Conservation (phyloP, 2,797 vertebrate genomes). For the Rhodeus uyekii region DNA sequence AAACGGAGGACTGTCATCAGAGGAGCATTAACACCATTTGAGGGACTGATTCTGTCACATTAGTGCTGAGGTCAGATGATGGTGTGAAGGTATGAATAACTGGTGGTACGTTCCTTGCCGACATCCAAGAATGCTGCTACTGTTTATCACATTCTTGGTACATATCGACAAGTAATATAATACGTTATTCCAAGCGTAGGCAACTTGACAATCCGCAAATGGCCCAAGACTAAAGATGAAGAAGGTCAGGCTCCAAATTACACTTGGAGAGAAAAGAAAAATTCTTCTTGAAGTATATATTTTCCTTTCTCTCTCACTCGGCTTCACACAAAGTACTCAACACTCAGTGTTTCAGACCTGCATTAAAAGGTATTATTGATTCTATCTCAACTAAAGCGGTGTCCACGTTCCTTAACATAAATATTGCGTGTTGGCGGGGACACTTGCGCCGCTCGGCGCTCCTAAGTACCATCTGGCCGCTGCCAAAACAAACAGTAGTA, state of each 20-base stretch:
- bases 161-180: slow-evolving; percentile 67
- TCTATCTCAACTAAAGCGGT: slow-evolving; percentile 70
- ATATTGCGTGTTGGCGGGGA: slow-evolving; percentile 58
- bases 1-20: slow-evolving; percentile 22
- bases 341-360: slow-evolving; percentile 10
- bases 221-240: slow-evolving; percentile 78
- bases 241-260: slow-evolving; percentile 74
- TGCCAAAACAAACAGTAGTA: slow-evolving; percentile 81
- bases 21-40: slow-evolving; percentile 1
- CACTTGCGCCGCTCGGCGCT: slow-evolving; percentile 54
- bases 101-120: slow-evolving; percentile 55
- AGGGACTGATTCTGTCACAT: slow-evolving; percentile 34
- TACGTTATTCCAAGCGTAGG: slow-evolving; percentile 51
- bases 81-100: slow-evolving; percentile 56
- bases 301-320: slow-evolving; percentile 57
- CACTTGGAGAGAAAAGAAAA: slow-evolving; percentile 72
- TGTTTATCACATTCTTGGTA: slow-evolving; percentile 72
- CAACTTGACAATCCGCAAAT: slow-evolving; percentile 66
- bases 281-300: slow-evolving; percentile 69
- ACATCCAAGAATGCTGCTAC: slow-evolving; percentile 67
- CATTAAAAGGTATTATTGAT: slow-evolving; percentile 65
- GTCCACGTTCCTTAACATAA: slow-evolving; percentile 59
- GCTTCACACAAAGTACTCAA: slow-evolving; percentile 58
- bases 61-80: slow-evolving; percentile 53
- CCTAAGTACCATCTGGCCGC: slow-evolving; percentile 74